Evolutionary conservation across 2,797 vertebrate genomes (phyloP).

Genomic region (Gobio occitaniae): DNA sequence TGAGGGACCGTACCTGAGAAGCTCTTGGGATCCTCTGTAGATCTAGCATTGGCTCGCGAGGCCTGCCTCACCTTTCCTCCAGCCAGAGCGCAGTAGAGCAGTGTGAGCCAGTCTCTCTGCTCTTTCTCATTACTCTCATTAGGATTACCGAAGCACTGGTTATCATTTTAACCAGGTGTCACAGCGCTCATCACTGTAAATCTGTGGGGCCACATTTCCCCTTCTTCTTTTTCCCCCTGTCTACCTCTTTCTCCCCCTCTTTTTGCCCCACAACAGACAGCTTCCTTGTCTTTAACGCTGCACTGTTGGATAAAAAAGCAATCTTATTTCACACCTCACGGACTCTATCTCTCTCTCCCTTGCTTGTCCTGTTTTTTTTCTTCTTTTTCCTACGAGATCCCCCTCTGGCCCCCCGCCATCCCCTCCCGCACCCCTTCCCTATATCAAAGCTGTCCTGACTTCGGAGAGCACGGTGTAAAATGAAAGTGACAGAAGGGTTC

Average conservation of each 20-base stretch:
- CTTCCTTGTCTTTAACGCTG: conserved; percentile 79
- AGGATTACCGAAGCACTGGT: conserved; percentile 74
- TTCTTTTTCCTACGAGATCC: conserved; percentile 62
- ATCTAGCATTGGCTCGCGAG: conserved; percentile 6
- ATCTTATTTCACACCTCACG: conserved; percentile 86
- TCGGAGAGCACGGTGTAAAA: conserved; percentile 79
- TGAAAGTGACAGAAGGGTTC: conserved; percentile 86
- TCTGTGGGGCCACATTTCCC: conserved; percentile 40
- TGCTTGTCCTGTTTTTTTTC: conserved; percentile 67
- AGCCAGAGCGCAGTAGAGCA: conserved; percentile 60
- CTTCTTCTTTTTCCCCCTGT: conserved; percentile 12
- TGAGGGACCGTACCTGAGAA: conserved; percentile 72
- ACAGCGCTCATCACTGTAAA: conserved; percentile 60
- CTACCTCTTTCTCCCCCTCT: conserved; percentile 61
- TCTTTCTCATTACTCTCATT: conserved; percentile 79
- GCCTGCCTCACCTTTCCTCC: conserved; percentile 36
- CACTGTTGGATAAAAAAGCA: conserved; percentile 82
- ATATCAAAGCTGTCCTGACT: conserved; percentile 85
- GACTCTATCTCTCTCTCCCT: conserved; percentile 77
- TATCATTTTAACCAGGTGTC: conserved; percentile 82
- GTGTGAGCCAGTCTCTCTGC: conserved; percentile 56
- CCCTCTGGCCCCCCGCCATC: conserved; percentile 54
- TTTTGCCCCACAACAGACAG: conserved; percentile 73
- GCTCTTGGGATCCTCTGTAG: conserved; percentile 57
- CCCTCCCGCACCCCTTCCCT: conserved; percentile 74